Conservation (phyloP, 2,113 vertebrate species). For the Bubo bubo region DNA sequence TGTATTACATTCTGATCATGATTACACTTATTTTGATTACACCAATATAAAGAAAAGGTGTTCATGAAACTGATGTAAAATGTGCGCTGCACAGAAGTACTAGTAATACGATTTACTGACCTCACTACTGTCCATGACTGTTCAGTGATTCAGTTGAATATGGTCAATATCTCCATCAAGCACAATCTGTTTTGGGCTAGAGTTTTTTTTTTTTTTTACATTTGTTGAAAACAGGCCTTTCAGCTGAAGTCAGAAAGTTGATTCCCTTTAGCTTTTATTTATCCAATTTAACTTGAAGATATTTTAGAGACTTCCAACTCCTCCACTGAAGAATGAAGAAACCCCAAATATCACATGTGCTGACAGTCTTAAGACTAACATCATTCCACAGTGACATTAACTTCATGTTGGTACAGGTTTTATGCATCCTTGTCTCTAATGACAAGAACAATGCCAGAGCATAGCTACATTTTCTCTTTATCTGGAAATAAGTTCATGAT, state of each 20-base stretch:
- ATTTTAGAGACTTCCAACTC: constrained; percentile 70
- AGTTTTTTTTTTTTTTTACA: constrained; percentile 77
- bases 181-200: constrained; percentile 79
- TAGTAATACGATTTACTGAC: neutral
- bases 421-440: constrained; percentile 76
- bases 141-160: constrained; percentile 83
- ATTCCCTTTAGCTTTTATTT: neutral
- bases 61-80: neutral
- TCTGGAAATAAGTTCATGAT: neutral
- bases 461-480: neutral
- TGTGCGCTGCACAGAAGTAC: neutral
- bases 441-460: neutral
- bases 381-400: constrained; percentile 75
- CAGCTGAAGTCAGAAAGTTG: neutral
- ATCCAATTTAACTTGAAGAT: neutral
- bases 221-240: constrained; percentile 78
- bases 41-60: neutral
- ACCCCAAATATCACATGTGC: constrained; percentile 77
- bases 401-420: constrained; percentile 75
- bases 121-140: constrained; percentile 80
- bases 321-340: constrained; percentile 76
- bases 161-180: constrained; percentile 78
- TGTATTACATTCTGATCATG: neutral
- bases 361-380: constrained; percentile 79
- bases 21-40: neutral